Conservation (phyloP, 1,140 invertebrate species). For the Drosophila yakuba region DNA sequence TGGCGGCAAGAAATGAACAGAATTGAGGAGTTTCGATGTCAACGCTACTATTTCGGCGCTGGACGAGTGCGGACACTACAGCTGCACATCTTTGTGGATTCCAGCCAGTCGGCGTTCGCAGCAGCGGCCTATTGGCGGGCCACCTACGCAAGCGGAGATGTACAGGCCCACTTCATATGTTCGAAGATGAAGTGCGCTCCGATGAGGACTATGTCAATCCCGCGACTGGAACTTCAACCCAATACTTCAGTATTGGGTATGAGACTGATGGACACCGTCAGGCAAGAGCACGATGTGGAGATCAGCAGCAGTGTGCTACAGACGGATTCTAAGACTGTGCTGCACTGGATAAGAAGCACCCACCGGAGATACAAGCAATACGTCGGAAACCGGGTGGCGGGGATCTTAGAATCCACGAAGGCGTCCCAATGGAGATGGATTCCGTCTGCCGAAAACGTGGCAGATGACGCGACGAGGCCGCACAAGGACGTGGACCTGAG, state of each 20-base stretch:
- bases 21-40: not conserved
- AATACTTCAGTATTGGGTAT: too few species aligned
- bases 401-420: constrained; percentile 52
- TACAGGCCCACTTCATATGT: too few species aligned
- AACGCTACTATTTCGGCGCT: too few species aligned
- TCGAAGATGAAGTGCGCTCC: too few species aligned
- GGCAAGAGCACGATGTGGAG: constrained; percentile 1
- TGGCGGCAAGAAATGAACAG: not conserved
- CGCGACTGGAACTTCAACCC: too few species aligned
- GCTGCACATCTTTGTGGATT: not conserved
- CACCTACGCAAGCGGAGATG: not conserved
- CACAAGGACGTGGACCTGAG: not conserved
- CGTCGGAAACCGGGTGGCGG: constrained; percentile 54
- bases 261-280: not conserved
- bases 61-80: too few species aligned
- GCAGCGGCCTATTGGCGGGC: not conserved
- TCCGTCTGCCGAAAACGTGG: constrained; percentile 1
- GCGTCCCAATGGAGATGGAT: constrained; percentile 10
- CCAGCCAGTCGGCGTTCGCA: not conserved
- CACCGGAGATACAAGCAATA: constrained; percentile 32
- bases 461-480: not conserved
- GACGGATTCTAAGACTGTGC: constrained; percentile 23
- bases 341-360: constrained; percentile 26
- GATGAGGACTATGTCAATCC: too few species aligned
- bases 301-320: not conserved